Conservation (phyloP, 1,140 invertebrate genomes). For the Eumaeus atala region DNA sequence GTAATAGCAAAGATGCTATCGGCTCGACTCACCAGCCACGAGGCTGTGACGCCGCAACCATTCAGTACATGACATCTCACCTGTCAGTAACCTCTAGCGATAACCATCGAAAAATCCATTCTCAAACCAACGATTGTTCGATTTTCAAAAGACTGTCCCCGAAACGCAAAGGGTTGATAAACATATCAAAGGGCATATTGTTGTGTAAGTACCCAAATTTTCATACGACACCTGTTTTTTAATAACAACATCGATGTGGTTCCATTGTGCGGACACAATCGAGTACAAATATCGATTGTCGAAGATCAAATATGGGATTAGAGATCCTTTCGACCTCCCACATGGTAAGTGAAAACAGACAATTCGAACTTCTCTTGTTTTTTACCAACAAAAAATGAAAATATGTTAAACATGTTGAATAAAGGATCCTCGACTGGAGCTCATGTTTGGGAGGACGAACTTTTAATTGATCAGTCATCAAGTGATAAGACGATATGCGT, state of each 20-base stretch:
- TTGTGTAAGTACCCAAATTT: constrained; percentile 35
- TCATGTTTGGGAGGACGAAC: no score
- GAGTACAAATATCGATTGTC: constrained; percentile 63
- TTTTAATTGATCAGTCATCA: no score
- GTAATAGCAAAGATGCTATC: constrained; percentile 33
- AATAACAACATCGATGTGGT: constrained; percentile 41
- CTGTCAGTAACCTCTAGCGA: constrained; percentile 65
- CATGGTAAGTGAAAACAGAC: constrained; percentile 14
- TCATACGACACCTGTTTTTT: constrained; percentile 62
- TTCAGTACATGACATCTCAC: constrained; percentile 60
- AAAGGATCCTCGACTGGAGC: no score
- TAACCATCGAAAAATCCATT: constrained; percentile 63
- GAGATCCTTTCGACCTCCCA: constrained; percentile 59
- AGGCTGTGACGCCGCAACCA: constrained; percentile 41
- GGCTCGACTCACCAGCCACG: constrained; percentile 45
- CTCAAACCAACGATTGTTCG: constrained; percentile 56
- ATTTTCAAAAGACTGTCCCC: constrained; percentile 51
- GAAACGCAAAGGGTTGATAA: constrained; percentile 67
- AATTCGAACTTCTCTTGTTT: no score
- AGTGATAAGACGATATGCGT: no score
- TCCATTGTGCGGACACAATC: constrained; percentile 57
- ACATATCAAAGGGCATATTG: constrained; percentile 60
- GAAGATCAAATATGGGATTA: constrained; percentile 41
- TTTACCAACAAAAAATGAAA: no score
- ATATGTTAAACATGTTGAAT: no score